Evolutionary conservation across 2,888 invertebrate genomes (phyloP), one percentile per base, ranked within the genome.

Genomic region (Ectemnius continuus): DNA sequence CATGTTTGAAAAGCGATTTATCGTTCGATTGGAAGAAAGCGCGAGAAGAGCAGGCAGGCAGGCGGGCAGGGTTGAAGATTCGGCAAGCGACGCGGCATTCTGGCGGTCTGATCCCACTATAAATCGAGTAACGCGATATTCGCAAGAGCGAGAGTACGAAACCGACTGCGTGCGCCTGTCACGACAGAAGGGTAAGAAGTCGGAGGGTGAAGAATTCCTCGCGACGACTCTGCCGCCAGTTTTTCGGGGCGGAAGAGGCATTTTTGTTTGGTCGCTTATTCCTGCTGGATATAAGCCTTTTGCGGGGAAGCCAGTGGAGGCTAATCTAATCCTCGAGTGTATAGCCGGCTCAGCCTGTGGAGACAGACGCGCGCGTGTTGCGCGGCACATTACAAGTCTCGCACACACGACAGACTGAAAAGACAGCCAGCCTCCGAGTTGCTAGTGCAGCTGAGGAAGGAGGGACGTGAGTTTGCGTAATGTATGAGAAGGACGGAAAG

Each of bases 251-350:
- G 80, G 80, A 80, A 81, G 83, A 84, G 85, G 81, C 85, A 87
- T 87, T 87, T 87, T 87, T 87, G 87, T 87, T 87, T 87, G 87
- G 36, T 84, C 86, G 86, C 85, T 86, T 85, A 84, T 81, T 82
- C 81, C 84, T 82, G 78, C 80, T 80, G 82, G 80, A 82, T 84
- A 85, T 86, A 87, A 87, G 87, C 87, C 86, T 88, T 36, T 87
- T 86, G 86, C 84, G 78, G 82, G 78, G 87, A 87, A 36, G 36
- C 87, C 87, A 82, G 85, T 85, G 85, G 87, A 87, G 86, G 87
- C 87, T 88, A 88, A 88, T 88, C 87, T 87, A 87, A 88, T 88
- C 87, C 86, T 86, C 84, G 80, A 86, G 85, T 86, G 86, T 86
- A 87, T 86, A 87, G 86, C 84, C 76, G 72, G 79, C 81, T 84